These are phyloP conservation scores for Benitochromis conjunctus DNA, from an alignment of 2,113 vertebrate genomes.

Conservation along the genomic window DNA sequence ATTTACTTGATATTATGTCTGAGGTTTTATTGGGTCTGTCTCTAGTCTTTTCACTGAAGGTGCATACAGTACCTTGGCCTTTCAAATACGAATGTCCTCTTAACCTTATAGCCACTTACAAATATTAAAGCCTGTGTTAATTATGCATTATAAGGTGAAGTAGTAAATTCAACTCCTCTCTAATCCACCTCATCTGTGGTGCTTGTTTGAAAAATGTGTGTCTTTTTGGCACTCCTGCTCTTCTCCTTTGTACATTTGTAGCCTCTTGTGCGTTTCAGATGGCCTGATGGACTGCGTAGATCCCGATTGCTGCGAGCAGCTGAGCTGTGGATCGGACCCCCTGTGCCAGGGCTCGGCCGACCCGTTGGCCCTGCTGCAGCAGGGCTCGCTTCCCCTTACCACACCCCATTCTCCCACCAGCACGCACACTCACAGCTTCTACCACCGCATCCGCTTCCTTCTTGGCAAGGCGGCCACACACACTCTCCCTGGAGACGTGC, in stretches of 20 bases:
- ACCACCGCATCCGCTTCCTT: conserved; percentile 89
- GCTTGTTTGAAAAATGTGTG: neutral
- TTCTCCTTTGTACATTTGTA: neutral
- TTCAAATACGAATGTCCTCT: neutral
- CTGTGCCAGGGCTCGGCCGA: conserved; percentile 96
- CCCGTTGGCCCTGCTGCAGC: conserved; percentile 90
- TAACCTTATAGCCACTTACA: neutral
- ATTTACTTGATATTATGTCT: neutral
- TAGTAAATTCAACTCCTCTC: neutral
- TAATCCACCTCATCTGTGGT: neutral
- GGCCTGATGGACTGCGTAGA: conserved; percentile 94
- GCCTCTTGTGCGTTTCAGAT: conserved; percentile 72
- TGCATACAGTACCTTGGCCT: neutral
- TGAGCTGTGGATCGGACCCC: conserved; percentile 85
- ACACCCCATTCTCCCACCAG: conserved; percentile 73
- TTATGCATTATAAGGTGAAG: neutral
- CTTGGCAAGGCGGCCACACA: conserved; percentile 93
- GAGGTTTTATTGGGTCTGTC: neutral
- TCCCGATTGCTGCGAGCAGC: conserved; percentile 94
- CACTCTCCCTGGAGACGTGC: conserved; percentile 87
- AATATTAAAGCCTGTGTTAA: neutral
- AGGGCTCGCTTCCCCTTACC: conserved; percentile 78
- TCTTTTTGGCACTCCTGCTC: neutral
- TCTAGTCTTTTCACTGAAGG: neutral
- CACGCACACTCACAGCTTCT: conserved; percentile 80